phyloP scores from a whole-genome alignment of 2,113 vertebrate species.

The Alligator mississippiensis region DNA sequence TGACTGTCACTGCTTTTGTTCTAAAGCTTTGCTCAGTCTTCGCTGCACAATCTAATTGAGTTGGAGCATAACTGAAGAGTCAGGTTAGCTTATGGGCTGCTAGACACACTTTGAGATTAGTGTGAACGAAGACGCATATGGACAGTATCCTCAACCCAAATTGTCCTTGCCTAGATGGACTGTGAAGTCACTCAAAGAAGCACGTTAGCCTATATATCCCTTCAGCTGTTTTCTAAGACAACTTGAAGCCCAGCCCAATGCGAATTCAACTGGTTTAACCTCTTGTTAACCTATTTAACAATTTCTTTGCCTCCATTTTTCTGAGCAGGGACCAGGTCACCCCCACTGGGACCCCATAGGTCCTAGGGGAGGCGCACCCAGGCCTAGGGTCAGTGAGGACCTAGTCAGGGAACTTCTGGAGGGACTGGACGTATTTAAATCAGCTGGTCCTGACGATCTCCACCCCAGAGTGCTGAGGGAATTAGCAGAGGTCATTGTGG shows the following conservation, averaged over 20 bases:
- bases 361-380: too few relatives aligned
- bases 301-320: too few relatives aligned
- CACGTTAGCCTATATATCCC: not conserved
- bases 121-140: not conserved
- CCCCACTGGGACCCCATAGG: too few relatives aligned
- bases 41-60: not conserved
- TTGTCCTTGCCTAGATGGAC: not conserved
- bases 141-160: rapidly evolving
- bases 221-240: not conserved
- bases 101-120: rapidly evolving
- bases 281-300: not conserved
- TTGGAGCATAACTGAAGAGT: not conserved
- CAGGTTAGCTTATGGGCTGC: not conserved
- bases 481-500: too few relatives aligned
- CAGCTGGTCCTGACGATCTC: too few relatives aligned
- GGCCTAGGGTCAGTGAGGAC: too few relatives aligned
- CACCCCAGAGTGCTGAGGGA: too few relatives aligned
- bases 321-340: too few relatives aligned
- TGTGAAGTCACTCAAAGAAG: not conserved
- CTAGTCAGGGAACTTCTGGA: too few relatives aligned
- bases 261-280: not conserved
- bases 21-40: not conserved
- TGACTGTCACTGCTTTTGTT: not conserved
- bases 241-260: not conserved
- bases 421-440: too few relatives aligned